phyloP scores from a whole-genome alignment of 2,888 invertebrate species.

The Orthosia gothica region DNA sequence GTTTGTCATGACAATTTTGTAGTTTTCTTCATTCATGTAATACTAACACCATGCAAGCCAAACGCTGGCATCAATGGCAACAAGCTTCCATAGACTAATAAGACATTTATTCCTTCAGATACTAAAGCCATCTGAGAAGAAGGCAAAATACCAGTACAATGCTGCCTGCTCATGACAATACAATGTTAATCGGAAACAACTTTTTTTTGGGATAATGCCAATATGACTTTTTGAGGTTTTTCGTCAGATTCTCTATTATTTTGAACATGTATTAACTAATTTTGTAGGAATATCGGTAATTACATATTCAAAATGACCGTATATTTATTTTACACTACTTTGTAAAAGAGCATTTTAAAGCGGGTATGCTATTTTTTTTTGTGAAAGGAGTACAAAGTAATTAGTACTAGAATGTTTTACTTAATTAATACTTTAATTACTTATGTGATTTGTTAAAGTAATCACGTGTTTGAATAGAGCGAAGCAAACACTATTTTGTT shows the following conservation, averaged over 20 bases:
- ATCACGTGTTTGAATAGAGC: conserved; percentile 49
- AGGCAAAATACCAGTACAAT: conserved; percentile 99
- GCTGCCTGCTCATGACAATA: conserved; percentile 76
- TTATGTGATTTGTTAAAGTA: conserved; percentile 48
- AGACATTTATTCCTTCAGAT: conserved; percentile 61
- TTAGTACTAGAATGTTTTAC: conserved; percentile 58
- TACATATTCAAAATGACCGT: conserved; percentile 59
- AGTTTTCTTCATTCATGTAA: conserved; percentile 5
- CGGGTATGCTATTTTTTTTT: conserved; percentile 57
- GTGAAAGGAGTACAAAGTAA: conserved; percentile 53
- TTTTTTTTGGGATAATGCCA: conserved; percentile 61
- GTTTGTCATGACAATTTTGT: background rate
- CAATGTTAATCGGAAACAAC: conserved; percentile 53
- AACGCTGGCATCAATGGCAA: conserved; percentile 1
- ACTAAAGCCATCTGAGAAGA: conserved; percentile 95
- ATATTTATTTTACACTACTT: conserved; percentile 56
- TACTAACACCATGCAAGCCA: conserved; percentile 4
- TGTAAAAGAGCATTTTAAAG: conserved; percentile 58
- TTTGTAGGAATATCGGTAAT: conserved; percentile 64
- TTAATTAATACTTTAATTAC: conserved; percentile 52
- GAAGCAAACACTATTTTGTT: conserved; percentile 45
- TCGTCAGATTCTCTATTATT: conserved; percentile 59
- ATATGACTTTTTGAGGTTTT: conserved; percentile 60
- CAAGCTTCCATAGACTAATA: conserved; percentile 43
- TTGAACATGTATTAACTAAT: conserved; percentile 63